Conservation (phyloP, 2,797 vertebrate genomes). For the Diglossa cyanea region DNA sequence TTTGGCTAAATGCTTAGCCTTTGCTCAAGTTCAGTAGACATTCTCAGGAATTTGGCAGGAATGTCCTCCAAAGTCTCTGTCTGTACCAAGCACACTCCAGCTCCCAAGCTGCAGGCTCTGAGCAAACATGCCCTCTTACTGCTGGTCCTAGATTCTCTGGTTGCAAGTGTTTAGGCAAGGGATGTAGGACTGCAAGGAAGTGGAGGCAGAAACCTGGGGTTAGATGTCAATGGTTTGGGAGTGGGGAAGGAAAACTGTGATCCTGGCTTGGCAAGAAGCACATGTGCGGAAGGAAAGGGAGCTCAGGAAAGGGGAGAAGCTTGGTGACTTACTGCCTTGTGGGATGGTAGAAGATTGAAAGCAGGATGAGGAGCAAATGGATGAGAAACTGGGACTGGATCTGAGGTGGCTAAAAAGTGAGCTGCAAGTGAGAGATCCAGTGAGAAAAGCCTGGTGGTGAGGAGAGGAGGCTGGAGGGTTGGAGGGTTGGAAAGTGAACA, state of each 20-base stretch:
- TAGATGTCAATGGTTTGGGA: neutral
- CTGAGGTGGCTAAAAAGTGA: neutral
- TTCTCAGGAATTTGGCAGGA: neutral
- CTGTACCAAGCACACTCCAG: neutral
- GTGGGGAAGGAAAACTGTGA: neutral
- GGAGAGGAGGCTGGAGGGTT: neutral
- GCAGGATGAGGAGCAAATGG: neutral
- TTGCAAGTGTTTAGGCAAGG: neutral
- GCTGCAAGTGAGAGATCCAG: neutral
- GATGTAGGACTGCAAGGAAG: neutral
- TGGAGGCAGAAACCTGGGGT: neutral
- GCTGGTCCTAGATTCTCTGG: neutral
- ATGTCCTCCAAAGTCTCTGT: neutral
- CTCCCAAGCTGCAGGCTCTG: neutral
- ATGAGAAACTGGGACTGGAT: neutral
- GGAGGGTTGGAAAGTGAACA: neutral
- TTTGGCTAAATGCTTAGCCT: neutral
- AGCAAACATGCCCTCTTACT: neutral
- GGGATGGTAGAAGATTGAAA: neutral
- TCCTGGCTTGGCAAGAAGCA: neutral
- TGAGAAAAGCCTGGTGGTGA: neutral
- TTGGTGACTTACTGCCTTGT: neutral
- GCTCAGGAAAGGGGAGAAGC: neutral
- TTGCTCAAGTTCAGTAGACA: neutral
- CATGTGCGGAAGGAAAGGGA: fast-evolving